These are phyloP conservation scores for Philhelius pedissequus DNA, from an alignment of 2,888 invertebrate genomes.

Conservation along the genomic window DNA sequence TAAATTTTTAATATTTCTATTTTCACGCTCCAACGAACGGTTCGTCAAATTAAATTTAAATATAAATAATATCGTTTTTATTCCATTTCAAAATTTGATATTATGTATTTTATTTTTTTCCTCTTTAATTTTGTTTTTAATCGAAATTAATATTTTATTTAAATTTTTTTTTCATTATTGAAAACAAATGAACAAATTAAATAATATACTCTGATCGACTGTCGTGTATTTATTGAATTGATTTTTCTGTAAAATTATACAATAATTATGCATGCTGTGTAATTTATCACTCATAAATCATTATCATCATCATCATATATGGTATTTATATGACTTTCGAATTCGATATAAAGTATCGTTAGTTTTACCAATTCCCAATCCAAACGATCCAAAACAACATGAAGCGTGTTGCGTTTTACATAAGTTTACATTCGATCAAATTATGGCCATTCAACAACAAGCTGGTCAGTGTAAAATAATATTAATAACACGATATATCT, in stretches of 20 bases:
- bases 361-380: conserved; percentile 91
- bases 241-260: conserved; percentile 59
- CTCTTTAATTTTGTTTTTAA: not conserved
- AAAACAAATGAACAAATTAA: not conserved
- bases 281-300: conserved; percentile 20
- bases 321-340: not conserved
- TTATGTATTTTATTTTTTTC: not conserved
- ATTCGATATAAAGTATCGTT: conserved; percentile 28
- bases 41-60: conserved; percentile 26
- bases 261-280: conserved; percentile 22
- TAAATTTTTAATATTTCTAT: conserved; percentile 58
- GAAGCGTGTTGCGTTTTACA: conserved; percentile 94
- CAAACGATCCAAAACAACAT: conserved; percentile 92
- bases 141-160: conserved; percentile 13
- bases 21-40: conserved; percentile 62
- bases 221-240: conserved; percentile 28
- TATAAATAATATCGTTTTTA: conserved; percentile 2
- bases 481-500: not conserved
- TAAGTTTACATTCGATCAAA: conserved; percentile 80
- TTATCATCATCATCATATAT: conserved; percentile 34
- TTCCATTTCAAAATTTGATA: conserved; percentile 9
- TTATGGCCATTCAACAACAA: conserved; percentile 58
- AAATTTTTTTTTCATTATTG: not conserved
- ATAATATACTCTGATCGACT: not conserved
- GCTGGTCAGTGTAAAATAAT: conserved; percentile 47